Percentiles rank a stretch among this genome's conserved stretches.
Evolutionary conservation across 2,797 vertebrate genomes (phyloP).

Genomic region (Novumbra hubbsi): DNA sequence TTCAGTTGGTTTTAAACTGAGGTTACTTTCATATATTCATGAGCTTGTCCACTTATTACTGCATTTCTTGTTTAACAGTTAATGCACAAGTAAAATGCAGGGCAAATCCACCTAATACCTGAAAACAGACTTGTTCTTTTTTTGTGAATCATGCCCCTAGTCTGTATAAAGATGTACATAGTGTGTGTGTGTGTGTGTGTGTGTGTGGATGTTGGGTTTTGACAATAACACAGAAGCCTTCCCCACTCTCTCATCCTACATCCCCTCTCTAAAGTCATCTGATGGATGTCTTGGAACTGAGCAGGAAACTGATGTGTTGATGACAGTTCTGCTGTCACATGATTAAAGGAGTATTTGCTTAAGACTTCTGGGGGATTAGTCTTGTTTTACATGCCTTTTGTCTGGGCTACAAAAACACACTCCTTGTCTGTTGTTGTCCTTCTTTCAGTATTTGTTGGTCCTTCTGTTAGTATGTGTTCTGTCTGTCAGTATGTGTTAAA

Average conservation of each 20-base stretch:
- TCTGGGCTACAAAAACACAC: background rate
- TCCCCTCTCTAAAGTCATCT: constrained; percentile 42
- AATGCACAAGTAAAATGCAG: too few relatives aligned
- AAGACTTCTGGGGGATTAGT: constrained; percentile 5
- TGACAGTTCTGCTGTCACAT: constrained; percentile 43
- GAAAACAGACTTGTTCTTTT: too few relatives aligned
- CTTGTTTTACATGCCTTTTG: background rate
- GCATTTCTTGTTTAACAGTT: too few relatives aligned
- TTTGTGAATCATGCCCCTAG: too few relatives aligned
- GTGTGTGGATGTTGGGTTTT: constrained; percentile 9
- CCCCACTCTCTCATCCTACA: constrained; percentile 8
- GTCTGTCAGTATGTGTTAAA: too few relatives aligned
- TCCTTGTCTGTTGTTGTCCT: background rate
- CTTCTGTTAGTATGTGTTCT: background rate
- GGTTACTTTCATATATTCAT: too few relatives aligned
- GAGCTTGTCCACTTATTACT: too few relatives aligned
- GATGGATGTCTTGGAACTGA: constrained; percentile 44
- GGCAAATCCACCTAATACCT: too few relatives aligned
- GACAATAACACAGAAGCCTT: background rate
- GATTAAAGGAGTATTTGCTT: constrained; percentile 62
- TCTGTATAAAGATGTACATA: too few relatives aligned
- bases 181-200: constrained; percentile 30
- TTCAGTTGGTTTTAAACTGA: too few relatives aligned
- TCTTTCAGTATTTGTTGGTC: background rate
- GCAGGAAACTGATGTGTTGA: constrained; percentile 52